phyloP scores from a whole-genome alignment of 2,888 invertebrate genomes.

The Gryllus longicercus region DNA sequence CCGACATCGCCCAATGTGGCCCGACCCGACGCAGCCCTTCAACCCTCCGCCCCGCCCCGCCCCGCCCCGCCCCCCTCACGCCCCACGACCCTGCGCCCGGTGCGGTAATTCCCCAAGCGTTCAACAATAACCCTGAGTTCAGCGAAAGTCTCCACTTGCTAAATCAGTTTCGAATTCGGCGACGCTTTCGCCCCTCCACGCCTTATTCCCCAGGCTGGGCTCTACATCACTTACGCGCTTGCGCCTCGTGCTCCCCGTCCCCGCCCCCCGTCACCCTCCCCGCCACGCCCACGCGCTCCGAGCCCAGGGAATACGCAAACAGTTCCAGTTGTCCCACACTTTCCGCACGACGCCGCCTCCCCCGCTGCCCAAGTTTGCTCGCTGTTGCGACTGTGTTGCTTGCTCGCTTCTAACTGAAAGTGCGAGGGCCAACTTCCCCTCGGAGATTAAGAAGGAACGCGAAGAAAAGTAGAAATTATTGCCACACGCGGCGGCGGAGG shows the following conservation, averaged over 20 bases:
- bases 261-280: background rate
- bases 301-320: background rate
- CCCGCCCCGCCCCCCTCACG: background rate
- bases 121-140: constrained; percentile 17
- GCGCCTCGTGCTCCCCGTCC: background rate
- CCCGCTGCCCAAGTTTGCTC: background rate
- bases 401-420: background rate
- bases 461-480: background rate
- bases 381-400: too few species aligned
- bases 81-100: background rate
- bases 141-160: constrained; percentile 17
- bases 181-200: constrained; percentile 1
- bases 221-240: constrained; percentile 1
- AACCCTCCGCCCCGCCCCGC: background rate
- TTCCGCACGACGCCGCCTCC: background rate
- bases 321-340: background rate
- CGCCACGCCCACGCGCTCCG: background rate
- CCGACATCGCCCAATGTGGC: background rate
- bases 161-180: constrained; percentile 17
- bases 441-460: constrained; percentile 5
- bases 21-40: background rate
- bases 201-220: background rate
- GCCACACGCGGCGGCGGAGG: too few species aligned
- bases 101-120: constrained; percentile 5
- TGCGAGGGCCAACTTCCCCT: background rate